Evolutionary conservation across 2,888 invertebrate species (phyloP), one percentile per base, ranked within the genome.

Genomic region (Amiota mariae): DNA sequence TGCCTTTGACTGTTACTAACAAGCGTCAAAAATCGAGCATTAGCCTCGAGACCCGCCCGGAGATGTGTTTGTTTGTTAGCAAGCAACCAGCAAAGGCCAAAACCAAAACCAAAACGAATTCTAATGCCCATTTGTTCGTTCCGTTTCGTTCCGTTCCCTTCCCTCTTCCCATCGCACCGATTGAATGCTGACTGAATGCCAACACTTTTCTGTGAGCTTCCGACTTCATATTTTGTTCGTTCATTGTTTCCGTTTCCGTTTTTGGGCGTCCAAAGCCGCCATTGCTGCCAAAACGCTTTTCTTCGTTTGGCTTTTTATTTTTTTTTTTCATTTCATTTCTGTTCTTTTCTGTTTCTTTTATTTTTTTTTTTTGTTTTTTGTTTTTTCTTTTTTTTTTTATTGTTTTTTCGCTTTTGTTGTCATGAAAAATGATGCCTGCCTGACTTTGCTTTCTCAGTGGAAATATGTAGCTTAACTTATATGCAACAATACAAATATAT

Each of bases 11-110:
- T 57, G 57, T 47, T 18, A 54, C 56, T 68, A 70, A 70, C 59
- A 71, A 71, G 71, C 71, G 71, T 71, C 70, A 70, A 61, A 71
- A 61, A 49, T 71, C 59, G 61, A 71, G 71, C 61, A 71, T 49
- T 71, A 71, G 71, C 49, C 66, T 20, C 18, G 20, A 15, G 11
- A 18, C 15, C n/a, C 18, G 15, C n/a, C 57, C 36, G 36, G 36
- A 36, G 36, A 36, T 36, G 6, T 36, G 18, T 10, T 18, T 20
- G 18, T 24, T 9, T 13, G 20, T 24, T 15, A 18, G 18, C 15
- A 15, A 10, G n/a, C n/a, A n/a, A n/a, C n/a, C n/a, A n/a, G n/a
- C n/a, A n/a, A n/a, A n/a, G n/a, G n/a, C n/a, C 59, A 36, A 36
- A 36, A 6, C 4, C 54, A n/a, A 6, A 20, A 36, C 36, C 36